Percentiles rank a stretch among this genome's conserved stretches.
phyloP scores from a whole-genome alignment of 2,113 vertebrate species.

The Anolis carolinensis region DNA sequence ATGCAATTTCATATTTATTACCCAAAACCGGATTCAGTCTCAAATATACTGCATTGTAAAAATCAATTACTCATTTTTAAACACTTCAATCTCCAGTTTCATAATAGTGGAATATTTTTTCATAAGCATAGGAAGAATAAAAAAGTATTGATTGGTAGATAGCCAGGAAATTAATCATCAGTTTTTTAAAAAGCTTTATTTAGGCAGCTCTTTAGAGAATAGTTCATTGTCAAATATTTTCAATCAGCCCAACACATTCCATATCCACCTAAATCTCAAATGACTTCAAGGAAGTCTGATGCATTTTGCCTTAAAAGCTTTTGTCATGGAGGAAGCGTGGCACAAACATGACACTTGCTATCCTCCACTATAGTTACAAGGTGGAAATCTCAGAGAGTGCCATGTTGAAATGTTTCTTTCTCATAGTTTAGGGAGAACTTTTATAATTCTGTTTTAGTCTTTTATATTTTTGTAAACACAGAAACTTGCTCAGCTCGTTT shows the following conservation, averaged over 20 bases:
- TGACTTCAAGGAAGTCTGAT: neutral
- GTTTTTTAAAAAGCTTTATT: neutral
- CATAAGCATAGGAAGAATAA: neutral
- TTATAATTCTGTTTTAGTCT: conserved; percentile 32
- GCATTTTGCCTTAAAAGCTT: neutral
- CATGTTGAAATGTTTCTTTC: neutral
- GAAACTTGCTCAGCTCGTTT: conserved; percentile 47
- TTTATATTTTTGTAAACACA: conserved; percentile 48
- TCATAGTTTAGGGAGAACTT: conserved; percentile 4
- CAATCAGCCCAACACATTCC: neutral
- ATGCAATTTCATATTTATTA: neutral
- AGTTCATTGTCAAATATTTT: conserved; percentile 8
- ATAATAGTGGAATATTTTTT: neutral
- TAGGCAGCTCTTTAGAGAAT: neutral
- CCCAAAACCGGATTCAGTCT: neutral
- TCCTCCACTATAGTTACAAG: conserved; percentile 3
- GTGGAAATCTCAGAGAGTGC: neutral
- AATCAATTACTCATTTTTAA: neutral
- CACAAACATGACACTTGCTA: neutral
- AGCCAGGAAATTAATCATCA: neutral
- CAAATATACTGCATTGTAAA: neutral
- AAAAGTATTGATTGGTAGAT: neutral
- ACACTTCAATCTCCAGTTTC: neutral
- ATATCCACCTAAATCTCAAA: neutral
- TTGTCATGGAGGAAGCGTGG: neutral